Conservation (phyloP, 2,888 invertebrate genomes). For the Ethmia dodecea region DNA sequence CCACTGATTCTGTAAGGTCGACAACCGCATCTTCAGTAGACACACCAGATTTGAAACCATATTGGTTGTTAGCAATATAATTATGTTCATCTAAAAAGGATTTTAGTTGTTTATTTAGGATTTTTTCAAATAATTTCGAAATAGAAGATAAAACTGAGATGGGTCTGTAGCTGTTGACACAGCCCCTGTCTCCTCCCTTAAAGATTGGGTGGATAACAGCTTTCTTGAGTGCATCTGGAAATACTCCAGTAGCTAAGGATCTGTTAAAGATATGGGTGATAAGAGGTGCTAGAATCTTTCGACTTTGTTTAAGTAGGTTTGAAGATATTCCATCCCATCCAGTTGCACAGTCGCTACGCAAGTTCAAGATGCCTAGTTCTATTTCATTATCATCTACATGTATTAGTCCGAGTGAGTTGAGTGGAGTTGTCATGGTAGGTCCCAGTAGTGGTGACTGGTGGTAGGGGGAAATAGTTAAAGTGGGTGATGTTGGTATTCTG, state of each 20-base stretch:
- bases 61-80: neutral
- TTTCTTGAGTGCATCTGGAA: slow-evolving; percentile 16
- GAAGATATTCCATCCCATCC: slow-evolving; percentile 12
- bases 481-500: neutral
- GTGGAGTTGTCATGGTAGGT: no score
- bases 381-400: slow-evolving; percentile 7
- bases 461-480: neutral
- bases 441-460: no score
- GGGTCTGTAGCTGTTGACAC: slow-evolving; percentile 18
- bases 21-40: neutral
- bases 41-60: neutral
- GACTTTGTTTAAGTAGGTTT: slow-evolving; percentile 6
- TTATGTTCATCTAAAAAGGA: neutral
- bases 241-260: slow-evolving; percentile 9
- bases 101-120: slow-evolving; percentile 3
- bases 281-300: slow-evolving; percentile 1
- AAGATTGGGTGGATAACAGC: slow-evolving; percentile 15
- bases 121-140: slow-evolving; percentile 17
- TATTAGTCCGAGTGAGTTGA: neutral
- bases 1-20: neutral
- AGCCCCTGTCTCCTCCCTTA: slow-evolving; percentile 14
- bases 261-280: slow-evolving; percentile 12
- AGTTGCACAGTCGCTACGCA: slow-evolving; percentile 8
- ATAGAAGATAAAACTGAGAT: slow-evolving; percentile 15
- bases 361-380: neutral